Evolutionary conservation across 2,797 vertebrate genomes (phyloP), one percentile per base, ranked within the genome.

Genomic region (Hydrophis major): DNA sequence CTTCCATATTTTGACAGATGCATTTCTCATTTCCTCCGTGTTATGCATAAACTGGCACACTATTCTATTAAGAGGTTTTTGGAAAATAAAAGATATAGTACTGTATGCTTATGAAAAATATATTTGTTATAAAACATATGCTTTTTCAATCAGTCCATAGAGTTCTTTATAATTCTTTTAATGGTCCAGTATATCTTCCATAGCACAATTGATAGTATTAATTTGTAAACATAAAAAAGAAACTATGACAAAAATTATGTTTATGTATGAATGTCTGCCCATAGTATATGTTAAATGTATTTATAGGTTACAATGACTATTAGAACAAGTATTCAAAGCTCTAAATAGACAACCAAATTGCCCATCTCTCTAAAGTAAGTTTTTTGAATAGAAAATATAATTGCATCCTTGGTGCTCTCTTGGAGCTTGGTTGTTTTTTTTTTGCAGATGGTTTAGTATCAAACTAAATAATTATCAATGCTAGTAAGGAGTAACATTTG

Each of bases 1-100:
- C 14, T 91, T 78, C 27, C 4, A n/a, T 69, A 61, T 92, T 93
- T 92, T 94, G 28, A 94, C 50, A 94, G 94, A 74, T 0, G 28
- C 1, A 27, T 55, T 95, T 55, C 92, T 90, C 20, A 92, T 93
- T 93, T 94, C 83, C 90, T 14, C 57, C 47, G 86, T 6, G 90
- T 93, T 4, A 89, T 13, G 50, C 57, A 32, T 57, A 78, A 90
- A 91, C 3, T n/a, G 6, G 42, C 92, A 93, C 42, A 78, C 61
- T 91, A 57, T 93, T 93, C 90, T 90, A 83, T 91, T 89, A 91
- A 91, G 86, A 87, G 60, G 32, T 89, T 63, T 37, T 50, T 83
- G 10, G 22, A 13, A 91, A 83, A 89, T 93, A 91, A 91, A 91
- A 89, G 56, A 78, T 42, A 42, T 22, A 42, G 74, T 78, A 69